Conservation (phyloP, 2,888 invertebrate genomes). For the Busseola fusca region DNA sequence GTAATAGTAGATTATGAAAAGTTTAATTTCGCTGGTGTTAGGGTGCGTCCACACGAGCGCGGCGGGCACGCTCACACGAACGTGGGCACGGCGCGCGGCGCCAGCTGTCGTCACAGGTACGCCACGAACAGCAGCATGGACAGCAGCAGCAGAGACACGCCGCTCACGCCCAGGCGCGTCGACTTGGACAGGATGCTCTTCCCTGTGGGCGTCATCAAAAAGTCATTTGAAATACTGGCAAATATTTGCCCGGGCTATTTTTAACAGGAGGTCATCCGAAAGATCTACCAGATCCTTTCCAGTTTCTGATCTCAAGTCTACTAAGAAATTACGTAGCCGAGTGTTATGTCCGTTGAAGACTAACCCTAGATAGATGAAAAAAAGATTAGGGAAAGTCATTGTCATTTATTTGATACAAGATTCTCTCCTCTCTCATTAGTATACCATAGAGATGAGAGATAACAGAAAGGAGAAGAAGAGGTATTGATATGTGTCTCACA, state of each 20-base stretch:
- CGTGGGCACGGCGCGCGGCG: constrained; percentile 64
- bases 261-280: neutral
- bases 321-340: neutral
- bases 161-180: constrained; percentile 67
- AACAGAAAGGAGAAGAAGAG: neutral
- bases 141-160: constrained; percentile 72
- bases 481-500: constrained; percentile 85
- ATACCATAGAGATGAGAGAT: neutral
- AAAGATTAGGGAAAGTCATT: neutral
- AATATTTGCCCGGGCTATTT: too few species aligned
- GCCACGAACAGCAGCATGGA: constrained; percentile 72
- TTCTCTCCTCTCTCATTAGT: neutral
- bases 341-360: too few species aligned
- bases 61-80: constrained; percentile 23
- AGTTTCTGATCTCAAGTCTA: neutral
- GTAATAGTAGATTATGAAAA: neutral
- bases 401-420: neutral
- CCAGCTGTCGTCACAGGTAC: constrained; percentile 72
- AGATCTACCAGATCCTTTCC: neutral
- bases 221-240: neutral
- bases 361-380: too few species aligned
- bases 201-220: constrained; percentile 70
- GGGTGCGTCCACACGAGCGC: neutral
- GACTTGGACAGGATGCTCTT: constrained; percentile 79
- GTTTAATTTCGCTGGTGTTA: neutral